Percentiles rank a stretch among this genome's conserved stretches.
Conservation (phyloP, 2,113 vertebrate species). For the Pedionomus torquatus region DNA sequence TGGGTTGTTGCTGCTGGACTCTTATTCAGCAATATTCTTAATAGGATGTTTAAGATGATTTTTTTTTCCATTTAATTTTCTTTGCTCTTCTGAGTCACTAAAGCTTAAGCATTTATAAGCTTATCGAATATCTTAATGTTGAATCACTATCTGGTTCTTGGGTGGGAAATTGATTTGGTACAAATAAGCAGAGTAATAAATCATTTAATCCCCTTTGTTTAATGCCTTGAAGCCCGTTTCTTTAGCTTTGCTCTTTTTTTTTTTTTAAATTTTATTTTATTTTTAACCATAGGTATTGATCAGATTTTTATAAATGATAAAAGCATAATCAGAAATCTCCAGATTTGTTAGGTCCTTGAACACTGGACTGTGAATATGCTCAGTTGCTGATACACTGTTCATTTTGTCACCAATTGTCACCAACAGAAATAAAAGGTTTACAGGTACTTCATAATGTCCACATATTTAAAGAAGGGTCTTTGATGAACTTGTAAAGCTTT, state of each 20-base stretch:
- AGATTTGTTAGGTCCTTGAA: not conserved
- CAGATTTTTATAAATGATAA: not conserved
- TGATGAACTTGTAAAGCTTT: not conserved
- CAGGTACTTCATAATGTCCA: not conserved
- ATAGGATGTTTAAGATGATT: not conserved
- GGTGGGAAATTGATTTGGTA: constrained; percentile 32
- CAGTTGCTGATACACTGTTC: not conserved
- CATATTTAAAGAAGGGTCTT: not conserved
- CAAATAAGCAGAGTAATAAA: constrained; percentile 1
- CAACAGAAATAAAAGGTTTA: not conserved
- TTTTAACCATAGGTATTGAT: not conserved
- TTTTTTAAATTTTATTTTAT: not conserved
- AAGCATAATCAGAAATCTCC: not conserved
- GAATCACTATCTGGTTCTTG: not conserved
- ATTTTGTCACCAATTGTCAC: no score
- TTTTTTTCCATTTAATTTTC: not conserved
- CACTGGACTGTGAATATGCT: not conserved
- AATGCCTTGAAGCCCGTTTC: not conserved
- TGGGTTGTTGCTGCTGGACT: not conserved
- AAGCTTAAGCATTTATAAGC: not conserved
- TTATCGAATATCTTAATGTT: not conserved
- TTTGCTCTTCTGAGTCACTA: not conserved
- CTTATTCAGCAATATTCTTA: not conserved
- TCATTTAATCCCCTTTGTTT: not conserved
- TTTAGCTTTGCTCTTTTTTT: not conserved